Evolutionary conservation across 2,888 invertebrate species (phyloP).

Genomic region (Rotaria magnacalcarata): DNA sequence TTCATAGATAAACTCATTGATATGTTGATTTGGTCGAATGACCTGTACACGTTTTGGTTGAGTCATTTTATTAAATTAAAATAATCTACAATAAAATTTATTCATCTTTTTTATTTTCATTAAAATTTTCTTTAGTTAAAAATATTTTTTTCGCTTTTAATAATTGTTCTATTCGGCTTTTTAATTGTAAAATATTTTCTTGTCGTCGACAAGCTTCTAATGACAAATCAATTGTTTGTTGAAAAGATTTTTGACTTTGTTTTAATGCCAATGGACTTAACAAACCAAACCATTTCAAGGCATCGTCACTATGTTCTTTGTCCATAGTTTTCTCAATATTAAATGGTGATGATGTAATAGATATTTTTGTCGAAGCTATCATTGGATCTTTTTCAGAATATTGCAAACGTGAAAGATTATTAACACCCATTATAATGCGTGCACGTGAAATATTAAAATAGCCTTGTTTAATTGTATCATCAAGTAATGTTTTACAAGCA

Average conservation of each 20-base stretch:
- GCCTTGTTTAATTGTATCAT: not conserved
- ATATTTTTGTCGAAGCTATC: not conserved
- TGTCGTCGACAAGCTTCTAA: not conserved
- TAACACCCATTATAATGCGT: slow-evolving; percentile 26
- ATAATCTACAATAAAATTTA: not conserved
- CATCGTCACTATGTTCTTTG: not conserved
- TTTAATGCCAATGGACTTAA: not conserved
- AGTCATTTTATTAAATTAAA: not conserved
- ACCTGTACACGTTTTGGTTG: not conserved
- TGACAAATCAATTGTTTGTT: slow-evolving; percentile 14
- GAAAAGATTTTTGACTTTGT: slow-evolving; percentile 27
- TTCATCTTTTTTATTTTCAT: not conserved
- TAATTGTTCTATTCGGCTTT: not conserved
- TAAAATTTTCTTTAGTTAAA: not conserved
- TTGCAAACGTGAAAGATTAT: slow-evolving; percentile 13
- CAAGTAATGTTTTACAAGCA: not conserved
- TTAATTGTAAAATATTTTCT: not conserved
- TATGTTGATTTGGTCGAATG: not conserved
- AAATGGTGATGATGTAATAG: not conserved
- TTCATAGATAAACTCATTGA: not conserved
- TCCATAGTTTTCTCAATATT: not conserved
- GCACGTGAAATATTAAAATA: not conserved
- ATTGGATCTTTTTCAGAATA: not conserved
- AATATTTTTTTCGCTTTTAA: not conserved
- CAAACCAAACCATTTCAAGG: slow-evolving; percentile 30